phyloP scores from a whole-genome alignment of 2,888 invertebrate genomes.

The Thymelicus acteon region DNA sequence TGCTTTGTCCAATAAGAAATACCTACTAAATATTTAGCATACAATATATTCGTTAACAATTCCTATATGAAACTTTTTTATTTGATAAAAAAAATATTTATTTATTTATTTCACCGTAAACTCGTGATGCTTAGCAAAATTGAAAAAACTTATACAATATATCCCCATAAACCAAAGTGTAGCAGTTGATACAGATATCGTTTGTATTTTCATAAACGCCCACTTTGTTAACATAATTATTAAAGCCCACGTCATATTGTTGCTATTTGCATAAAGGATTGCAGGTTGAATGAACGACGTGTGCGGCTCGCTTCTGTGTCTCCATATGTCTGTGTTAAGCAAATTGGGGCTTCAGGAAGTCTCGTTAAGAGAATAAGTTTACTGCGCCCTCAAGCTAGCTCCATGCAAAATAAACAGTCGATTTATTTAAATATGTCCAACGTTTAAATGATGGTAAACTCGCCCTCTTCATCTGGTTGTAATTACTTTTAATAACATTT shows the following conservation, averaged over 20 bases:
- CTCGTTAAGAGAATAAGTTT: conserved; percentile 58
- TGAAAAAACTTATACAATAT: neutral
- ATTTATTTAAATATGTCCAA: conserved; percentile 20
- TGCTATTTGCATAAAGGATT: conserved; percentile 74
- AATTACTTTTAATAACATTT: no score
- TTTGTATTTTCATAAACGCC: conserved; percentile 44
- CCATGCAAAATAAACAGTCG: conserved; percentile 1
- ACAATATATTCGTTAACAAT: neutral
- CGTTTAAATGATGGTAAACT: conserved; percentile 40
- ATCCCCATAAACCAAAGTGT: neutral
- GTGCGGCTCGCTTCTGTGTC: conserved; percentile 32
- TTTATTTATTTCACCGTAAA: no score
- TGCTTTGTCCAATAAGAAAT: conserved; percentile 1
- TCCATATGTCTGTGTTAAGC: conserved; percentile 43
- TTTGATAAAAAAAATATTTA: no score
- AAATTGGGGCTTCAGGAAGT: conserved; percentile 72
- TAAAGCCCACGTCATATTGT: conserved; percentile 59
- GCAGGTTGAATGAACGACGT: conserved; percentile 52
- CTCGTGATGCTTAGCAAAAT: no score
- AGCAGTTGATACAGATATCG: conserved; percentile 4
- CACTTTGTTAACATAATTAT: conserved; percentile 58
- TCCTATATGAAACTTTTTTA: neutral
- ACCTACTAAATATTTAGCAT: neutral
- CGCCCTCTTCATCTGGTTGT: neutral
- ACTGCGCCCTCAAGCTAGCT: conserved; percentile 48